Base-by-base conservation (phyloP, 1,140 invertebrate genomes). In the Hypsibius dujardini region DNA sequence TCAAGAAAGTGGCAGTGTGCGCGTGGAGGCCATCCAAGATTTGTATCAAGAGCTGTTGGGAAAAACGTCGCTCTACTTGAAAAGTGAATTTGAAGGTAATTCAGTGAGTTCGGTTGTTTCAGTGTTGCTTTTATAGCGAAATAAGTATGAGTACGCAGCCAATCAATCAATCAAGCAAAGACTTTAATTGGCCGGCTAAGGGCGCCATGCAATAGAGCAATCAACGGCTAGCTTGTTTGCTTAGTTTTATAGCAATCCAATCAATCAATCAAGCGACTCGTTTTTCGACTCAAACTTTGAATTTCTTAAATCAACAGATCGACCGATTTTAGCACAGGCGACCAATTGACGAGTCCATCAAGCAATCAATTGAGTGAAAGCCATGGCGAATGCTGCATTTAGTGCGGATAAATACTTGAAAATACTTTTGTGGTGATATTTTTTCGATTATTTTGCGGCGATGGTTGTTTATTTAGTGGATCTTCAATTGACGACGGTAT, bases 61-160 rank as follows among this genome's bases (percentile, higher is more conserved):
- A 56, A 56, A n/a, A n/a, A 56, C 50, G 7, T 56, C 50, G 7
- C 7, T 12, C 7, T 56, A 56, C 0, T n/a, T 56, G 7, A 56
- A 56, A n/a, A 56, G 50, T 56, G 50, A 56, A 56, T 56, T 56
- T n/a, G 50, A 56, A 56, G 50, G 50, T 56, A 28, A 28, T 28
- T 28, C 28, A 28, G 28, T 28, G 28, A 28, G 28, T 28, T 28
- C 28, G 28, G 50, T n/a, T n/a, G 7, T 56, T 56, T 12, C 7
- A 56, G 7, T 12, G 50, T 56, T 7, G 50, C 50, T 7, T 12
- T 12, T 56, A n/a, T n/a, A 56, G 7, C 7, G n/a, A n/a, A 7
- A 56, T 56, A 56, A 12, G 7, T 7, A 7, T 12, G 50, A 56
- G 50, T 28, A 28, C 28, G 28, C 28, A 28, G 28, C 28, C 28